Base-by-base conservation (phyloP, 1,140 invertebrate species). In the Daktulosphaira vitifoliae region DNA sequence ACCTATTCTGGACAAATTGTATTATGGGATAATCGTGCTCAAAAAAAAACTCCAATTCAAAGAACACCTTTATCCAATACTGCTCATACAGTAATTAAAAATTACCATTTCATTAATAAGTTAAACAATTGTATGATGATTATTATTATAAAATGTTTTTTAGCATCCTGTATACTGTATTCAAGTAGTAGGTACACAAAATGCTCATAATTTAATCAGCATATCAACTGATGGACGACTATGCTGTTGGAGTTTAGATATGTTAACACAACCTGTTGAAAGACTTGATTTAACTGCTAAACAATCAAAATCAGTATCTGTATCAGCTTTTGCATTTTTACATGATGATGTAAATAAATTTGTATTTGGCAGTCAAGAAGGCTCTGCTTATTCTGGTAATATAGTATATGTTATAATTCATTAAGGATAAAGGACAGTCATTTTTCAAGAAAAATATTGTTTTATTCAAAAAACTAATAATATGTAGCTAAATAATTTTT, bases 1-100 rank as follows among this genome's bases (percentile, higher is more conserved):
- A 98, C 95, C 13, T 98, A 98, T 78, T 98, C 95, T 6, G 96
- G 96, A 6, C 96, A 98, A 78, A 94, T 99, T 68, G 96, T 98
- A 2, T 77, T 99, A 16, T 99, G 96, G 96, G 96, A 99, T 78
- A 98, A 97, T 73, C 81, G 96, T 69, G 92, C 92, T 0, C 93
- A 96, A 73, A 99, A 99, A 73, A 82, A 93, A 67, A 98, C 94
- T 0, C 96, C 96, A 1, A 88, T 98, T 62, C 95, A 98, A 74
- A 82, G 95, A 16, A 97, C 92, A 23, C 94, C 95, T 0, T 78
- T 98, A 1, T 96, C 92, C 8, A 91, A 94, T 2, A 81, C 85
- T 8, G 92, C 94, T 13, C 95, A 98, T 75, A 98, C 95, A 22
- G 90, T 94, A 79, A 79, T 79, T 77, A n/a, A n/a, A n/a, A n/a